These are phyloP conservation scores for Brachionus manjavacas DNA, from an alignment of 1,140 invertebrate genomes.

Conservation along the genomic window DNA sequence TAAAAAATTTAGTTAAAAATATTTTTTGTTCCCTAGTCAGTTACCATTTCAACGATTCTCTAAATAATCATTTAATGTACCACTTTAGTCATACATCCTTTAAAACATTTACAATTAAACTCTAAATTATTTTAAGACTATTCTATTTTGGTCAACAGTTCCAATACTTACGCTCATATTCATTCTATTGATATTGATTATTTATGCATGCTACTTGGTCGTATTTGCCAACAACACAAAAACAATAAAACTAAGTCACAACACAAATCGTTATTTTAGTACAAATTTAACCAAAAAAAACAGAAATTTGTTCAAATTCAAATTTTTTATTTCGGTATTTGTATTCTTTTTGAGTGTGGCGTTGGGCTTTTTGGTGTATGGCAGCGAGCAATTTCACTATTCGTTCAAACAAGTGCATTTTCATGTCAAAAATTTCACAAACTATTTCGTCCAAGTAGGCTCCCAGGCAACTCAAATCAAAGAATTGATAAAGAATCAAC, in stretches of 20 bases:
- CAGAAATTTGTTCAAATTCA: slow-evolving; percentile 16
- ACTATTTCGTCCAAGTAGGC: not conserved
- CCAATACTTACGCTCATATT: slow-evolving; percentile 28
- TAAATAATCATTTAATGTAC: too few relatives aligned
- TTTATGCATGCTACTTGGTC: slow-evolving; percentile 27
- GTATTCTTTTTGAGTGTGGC: slow-evolving; percentile 28
- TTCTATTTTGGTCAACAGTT: slow-evolving; percentile 38
- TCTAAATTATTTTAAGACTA: slow-evolving; percentile 22
- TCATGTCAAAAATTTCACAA: slow-evolving; percentile 8
- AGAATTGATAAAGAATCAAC: not conserved
- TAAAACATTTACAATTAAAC: not conserved
- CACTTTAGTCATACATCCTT: too few relatives aligned
- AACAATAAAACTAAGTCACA: slow-evolving; percentile 7
- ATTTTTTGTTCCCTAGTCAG: too few relatives aligned
- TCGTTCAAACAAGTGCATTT: not conserved
- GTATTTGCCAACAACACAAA: not conserved
- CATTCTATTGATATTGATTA: slow-evolving; percentile 20
- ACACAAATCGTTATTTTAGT: slow-evolving; percentile 16
- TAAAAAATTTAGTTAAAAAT: too few relatives aligned
- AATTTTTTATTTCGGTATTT: slow-evolving; percentile 34
- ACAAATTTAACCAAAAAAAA: not conserved
- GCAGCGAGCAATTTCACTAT: slow-evolving; percentile 33
- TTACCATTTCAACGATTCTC: too few relatives aligned
- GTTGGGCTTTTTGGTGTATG: slow-evolving; percentile 9
- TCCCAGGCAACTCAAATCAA: not conserved